Conservation (phyloP, 2,888 invertebrate species). For the Ceratothoa steindachneri region DNA sequence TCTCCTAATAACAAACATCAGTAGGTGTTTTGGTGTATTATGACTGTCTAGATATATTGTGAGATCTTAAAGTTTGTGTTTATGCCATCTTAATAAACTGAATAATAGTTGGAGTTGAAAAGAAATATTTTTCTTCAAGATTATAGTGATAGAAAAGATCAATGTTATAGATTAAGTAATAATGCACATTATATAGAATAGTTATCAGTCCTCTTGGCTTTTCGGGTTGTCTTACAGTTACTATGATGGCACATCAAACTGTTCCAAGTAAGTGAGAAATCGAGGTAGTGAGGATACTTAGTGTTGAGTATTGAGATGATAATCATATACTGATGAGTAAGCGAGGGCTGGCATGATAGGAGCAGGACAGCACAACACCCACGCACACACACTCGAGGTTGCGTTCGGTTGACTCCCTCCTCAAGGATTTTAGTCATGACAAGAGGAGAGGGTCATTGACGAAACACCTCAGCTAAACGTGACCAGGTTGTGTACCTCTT, state of each 20-base stretch:
- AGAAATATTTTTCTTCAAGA: background rate
- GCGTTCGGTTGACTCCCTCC: constrained; percentile 6
- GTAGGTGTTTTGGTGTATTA: background rate
- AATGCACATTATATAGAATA: no score
- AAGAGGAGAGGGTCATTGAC: constrained; percentile 13
- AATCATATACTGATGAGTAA: constrained; percentile 6
- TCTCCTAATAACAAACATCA: background rate
- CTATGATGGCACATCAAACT: constrained; percentile 8
- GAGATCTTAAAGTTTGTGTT: background rate
- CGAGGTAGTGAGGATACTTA: constrained; percentile 1
- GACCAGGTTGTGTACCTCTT: constrained; percentile 73
- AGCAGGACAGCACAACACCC: constrained; percentile 47
- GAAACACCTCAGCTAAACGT: constrained; percentile 10
- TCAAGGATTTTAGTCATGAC: background rate
- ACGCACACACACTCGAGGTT: constrained; percentile 38
- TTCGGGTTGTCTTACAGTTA: background rate
- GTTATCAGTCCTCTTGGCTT: no score
- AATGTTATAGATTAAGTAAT: no score
- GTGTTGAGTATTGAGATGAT: background rate
- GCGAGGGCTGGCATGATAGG: constrained; percentile 38
- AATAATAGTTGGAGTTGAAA: background rate
- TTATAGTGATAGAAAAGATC: background rate
- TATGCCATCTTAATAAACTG: constrained; percentile 12
- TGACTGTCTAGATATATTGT: background rate
- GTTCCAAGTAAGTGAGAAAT: constrained; percentile 1